Base-by-base conservation (phyloP, 2,113 vertebrate genomes). In the Platanista minor region DNA sequence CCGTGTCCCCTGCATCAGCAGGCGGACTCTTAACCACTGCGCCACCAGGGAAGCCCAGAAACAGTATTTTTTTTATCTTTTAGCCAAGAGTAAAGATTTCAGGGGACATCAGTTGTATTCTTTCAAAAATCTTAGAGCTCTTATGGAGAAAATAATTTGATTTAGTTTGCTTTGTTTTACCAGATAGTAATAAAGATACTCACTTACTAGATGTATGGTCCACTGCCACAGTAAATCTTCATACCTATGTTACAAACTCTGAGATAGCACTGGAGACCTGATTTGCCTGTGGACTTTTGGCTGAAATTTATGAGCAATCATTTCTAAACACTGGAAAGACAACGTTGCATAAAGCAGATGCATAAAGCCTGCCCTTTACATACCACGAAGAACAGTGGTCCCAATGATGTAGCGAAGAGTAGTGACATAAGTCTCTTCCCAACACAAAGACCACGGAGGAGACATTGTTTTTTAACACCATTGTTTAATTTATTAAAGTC, bases 151-250 rank as follows among this genome's bases (percentile, higher is more conserved):
- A 85, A 71, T 11, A 49, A 23, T 27, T 78, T 87, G 13, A 59
- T 78, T 93, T 93, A 43, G 52, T 82, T 92, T 54, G 57, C 62
- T 94, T 89, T 72, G 8, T 75, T 92, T 90, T 81, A 82, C 12
- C 9, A 49, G n/a, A 86, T 74, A 90, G 29, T 72, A 96, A 33
- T 81, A 80, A 66, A 54, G 57, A n/a, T 67, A 86, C 43, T 80
- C 59, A 13, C 49, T 93, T 59, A 71, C 31, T 71, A 57, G 10
- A 31, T 94, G 9, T 59, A 14, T 91, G 33, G 21, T 25, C 13
- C 8, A 78, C 39, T 84, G 13, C 17, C 62, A 78, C 57, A 91
- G n/a, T 95, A 84, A 87, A 61, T 82, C 41, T 66, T 90, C 29
- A 57, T 82, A 71, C 25, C 41, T 93, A 25, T 39, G 61, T 54